Evolutionary conservation across 2,888 invertebrate species (phyloP), one percentile per base, ranked within the genome.

Genomic region (Nipponacmea schrenckii): DNA sequence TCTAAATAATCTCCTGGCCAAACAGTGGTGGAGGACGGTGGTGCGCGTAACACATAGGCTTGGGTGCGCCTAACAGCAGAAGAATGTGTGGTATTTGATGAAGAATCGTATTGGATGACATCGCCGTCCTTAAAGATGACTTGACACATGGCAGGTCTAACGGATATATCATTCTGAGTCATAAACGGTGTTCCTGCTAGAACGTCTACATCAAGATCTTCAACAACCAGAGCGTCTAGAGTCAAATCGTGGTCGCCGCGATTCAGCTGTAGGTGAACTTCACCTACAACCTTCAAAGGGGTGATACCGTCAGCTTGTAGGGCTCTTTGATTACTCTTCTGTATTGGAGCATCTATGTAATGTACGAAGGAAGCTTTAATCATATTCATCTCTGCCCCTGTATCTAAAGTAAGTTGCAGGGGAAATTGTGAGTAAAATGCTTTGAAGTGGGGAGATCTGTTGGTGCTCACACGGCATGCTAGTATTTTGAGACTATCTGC

Each of bases 171-270:
- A 69, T 77, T 78, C 14, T 45, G 31, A 10, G 63, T 69, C 73
- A 78, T 74, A 63, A 74, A 76, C 2, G 77, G 77, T 7, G 68
- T 70, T 4, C 77, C 77, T 24, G 73, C 77, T 50, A 50, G n/a
- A 5, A 50, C n/a, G 27, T 76, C 74, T 8, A 69, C 71, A 68
- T 77, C 77, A 4, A 77, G 39, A 63, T 77, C 50, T 20, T 75
- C 70, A 2, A 79, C 76, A 10, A 76, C 79, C 15, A 76, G 67
- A 15, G 64, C 77, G 0, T 76, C 74, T 0, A 76, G 66, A 8
- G 44, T 20, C 10, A 73, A 46, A 7, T 10, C 31, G 12, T 10
- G n/a, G 15, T 27, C 50, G 39, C 73, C 68, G 17, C 74, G 27
- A 2, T 39, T 27, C 14, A 72, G 44, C 2, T 64, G 20, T 12